Evolutionary conservation across 2,888 invertebrate genomes (phyloP).

Genomic region (Limnephilus lunatus): DNA sequence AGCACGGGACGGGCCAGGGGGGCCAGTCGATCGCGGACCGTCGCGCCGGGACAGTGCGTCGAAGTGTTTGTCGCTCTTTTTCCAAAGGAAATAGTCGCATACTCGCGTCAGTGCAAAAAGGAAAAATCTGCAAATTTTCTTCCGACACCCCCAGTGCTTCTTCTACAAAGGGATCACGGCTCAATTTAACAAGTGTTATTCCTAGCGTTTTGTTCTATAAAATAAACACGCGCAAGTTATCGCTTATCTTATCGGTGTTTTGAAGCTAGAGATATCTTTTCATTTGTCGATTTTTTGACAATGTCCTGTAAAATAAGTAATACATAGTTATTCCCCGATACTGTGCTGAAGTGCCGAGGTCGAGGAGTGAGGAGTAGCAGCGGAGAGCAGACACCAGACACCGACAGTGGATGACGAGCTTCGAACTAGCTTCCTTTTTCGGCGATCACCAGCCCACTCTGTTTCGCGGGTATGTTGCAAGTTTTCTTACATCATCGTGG

Average conservation of each 20-base stretch:
- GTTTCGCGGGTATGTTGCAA: constrained; percentile 60
- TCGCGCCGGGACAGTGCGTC: constrained; percentile 51
- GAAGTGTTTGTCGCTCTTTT: constrained; percentile 50
- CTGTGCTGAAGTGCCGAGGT: constrained; percentile 20
- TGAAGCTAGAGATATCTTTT: not conserved
- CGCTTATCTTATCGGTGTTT: constrained; percentile 31
- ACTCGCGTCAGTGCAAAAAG: constrained; percentile 43
- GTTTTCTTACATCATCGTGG: constrained; percentile 56
- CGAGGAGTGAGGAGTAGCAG: not conserved
- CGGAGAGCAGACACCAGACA: constrained; percentile 16
- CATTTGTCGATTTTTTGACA: not conserved
- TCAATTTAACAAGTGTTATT: constrained; percentile 8
- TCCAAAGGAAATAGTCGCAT: constrained; percentile 48
- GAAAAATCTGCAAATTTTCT: constrained; percentile 47
- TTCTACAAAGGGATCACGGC: not conserved
- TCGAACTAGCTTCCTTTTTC: constrained; percentile 58
- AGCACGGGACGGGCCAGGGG: not conserved
- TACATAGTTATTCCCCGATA: not conserved
- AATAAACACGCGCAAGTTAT: not conserved
- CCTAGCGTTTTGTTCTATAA: not conserved
- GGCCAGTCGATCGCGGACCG: constrained; percentile 48
- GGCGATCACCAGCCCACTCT: constrained; percentile 56
- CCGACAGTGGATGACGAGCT: constrained; percentile 46
- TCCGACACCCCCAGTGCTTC: constrained; percentile 43
- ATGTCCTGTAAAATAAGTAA: not conserved